phyloP scores from a whole-genome alignment of 2,888 invertebrate species.

The Idaea dimidiata region DNA sequence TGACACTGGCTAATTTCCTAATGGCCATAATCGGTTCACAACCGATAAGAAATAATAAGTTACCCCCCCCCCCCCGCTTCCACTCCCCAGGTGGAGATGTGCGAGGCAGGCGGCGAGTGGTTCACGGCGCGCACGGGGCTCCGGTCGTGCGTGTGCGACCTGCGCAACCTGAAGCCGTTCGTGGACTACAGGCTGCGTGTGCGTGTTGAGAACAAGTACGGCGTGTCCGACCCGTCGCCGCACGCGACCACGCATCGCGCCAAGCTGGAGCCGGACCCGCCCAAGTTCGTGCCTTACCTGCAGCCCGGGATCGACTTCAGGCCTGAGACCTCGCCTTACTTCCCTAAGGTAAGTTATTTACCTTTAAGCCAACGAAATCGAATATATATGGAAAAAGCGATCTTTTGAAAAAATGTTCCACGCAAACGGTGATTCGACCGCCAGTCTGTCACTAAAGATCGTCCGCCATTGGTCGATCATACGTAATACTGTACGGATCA shows the following conservation, averaged over 20 bases:
- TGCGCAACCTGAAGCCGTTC: slow-evolving; percentile 94
- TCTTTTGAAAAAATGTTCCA: no score
- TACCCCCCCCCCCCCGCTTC: no score
- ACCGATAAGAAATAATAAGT: no score
- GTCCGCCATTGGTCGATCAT: no score
- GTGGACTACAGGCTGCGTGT: slow-evolving; percentile 97
- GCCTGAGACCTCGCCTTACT: slow-evolving; percentile 92
- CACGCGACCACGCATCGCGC: slow-evolving; percentile 90
- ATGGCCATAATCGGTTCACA: no score
- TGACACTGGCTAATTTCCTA: no score
- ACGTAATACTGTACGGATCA: no score
- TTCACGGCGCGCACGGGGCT: slow-evolving; percentile 91
- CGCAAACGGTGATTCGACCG: no score
- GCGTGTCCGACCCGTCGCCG: slow-evolving; percentile 97
- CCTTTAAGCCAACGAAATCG: no score
- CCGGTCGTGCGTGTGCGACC: slow-evolving; percentile 93
- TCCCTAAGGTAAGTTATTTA: slow-evolving; percentile 88
- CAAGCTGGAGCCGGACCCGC: slow-evolving; percentile 88
- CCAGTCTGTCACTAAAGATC: no score
- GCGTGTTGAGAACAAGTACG: slow-evolving; percentile 97
- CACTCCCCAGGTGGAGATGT: slow-evolving; percentile 88
- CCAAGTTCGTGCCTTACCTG: slow-evolving; percentile 89
- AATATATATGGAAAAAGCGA: no score
- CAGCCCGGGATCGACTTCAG: slow-evolving; percentile 91
- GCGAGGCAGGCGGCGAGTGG: slow-evolving; percentile 97